Conservation (phyloP, 2,888 invertebrate species). For the Iphiclides podalirius region DNA sequence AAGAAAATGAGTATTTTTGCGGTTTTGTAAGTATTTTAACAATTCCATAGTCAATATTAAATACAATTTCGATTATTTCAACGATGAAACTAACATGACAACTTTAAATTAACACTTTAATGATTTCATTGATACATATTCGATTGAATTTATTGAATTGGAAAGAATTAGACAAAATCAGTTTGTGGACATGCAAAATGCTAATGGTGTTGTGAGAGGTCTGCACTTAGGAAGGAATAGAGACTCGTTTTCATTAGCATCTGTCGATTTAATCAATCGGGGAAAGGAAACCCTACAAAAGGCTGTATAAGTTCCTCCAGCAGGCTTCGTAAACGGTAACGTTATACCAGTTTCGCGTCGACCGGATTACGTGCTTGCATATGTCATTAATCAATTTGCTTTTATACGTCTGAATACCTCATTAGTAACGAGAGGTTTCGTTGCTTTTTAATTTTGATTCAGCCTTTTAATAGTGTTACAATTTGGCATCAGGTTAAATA, state of each 20-base stretch:
- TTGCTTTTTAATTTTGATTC: no score
- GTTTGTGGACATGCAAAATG: slow-evolving; percentile 8
- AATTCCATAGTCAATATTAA: neutral
- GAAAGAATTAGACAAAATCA: no score
- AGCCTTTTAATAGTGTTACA: no score
- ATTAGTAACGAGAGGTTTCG: no score
- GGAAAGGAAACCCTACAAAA: slow-evolving; percentile 25
- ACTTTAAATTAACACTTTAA: no score
- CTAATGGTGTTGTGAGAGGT: neutral
- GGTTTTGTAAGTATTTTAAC: neutral
- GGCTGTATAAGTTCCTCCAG: slow-evolving; percentile 6
- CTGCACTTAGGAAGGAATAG: slow-evolving; percentile 20
- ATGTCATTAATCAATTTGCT: slow-evolving; percentile 2
- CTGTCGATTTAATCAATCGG: slow-evolving; percentile 22
- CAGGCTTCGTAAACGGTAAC: slow-evolving; percentile 29
- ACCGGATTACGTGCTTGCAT: slow-evolving; percentile 15
- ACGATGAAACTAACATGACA: no score
- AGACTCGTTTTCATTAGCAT: slow-evolving; percentile 2
- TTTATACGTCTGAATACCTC: neutral
- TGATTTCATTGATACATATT: no score
- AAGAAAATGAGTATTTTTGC: neutral
- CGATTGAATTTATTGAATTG: no score
- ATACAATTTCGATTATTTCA: neutral
- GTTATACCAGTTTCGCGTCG: slow-evolving; percentile 17
- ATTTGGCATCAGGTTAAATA: no score